Conservation (phyloP, 2,888 invertebrate species). For the Linyphia triangularis region DNA sequence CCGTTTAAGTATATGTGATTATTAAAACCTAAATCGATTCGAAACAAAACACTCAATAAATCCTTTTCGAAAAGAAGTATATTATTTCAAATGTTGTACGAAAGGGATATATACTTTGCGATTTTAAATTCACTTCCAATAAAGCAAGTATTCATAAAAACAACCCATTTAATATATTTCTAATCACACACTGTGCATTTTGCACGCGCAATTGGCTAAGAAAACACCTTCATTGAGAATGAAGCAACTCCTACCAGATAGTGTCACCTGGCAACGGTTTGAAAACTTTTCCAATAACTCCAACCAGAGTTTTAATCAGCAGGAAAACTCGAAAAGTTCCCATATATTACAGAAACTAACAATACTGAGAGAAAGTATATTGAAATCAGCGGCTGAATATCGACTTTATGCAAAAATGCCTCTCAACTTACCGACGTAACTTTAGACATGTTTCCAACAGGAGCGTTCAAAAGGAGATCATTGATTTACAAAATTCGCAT, state of each 20-base stretch:
- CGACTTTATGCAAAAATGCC: conserved; percentile 49
- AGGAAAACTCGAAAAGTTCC: conserved; percentile 18
- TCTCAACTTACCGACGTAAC: not conserved
- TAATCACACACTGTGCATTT: too few species aligned
- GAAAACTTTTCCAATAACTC: conserved; percentile 47
- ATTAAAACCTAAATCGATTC: too few species aligned
- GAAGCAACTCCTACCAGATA: not conserved
- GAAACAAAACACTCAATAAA: too few species aligned
- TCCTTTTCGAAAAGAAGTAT: too few species aligned
- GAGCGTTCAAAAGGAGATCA: not conserved
- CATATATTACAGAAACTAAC: not conserved
- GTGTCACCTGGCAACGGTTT: not conserved
- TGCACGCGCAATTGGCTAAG: not conserved
- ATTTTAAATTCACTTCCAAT: not conserved
- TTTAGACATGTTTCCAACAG: conserved; percentile 39
- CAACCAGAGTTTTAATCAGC: conserved; percentile 17
- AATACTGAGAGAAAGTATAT: conserved; percentile 25
- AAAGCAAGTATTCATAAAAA: too few species aligned
- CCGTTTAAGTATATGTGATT: too few species aligned
- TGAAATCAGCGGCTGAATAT: conserved; percentile 22
- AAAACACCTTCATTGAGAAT: not conserved
- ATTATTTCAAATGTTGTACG: not conserved
- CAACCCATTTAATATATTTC: too few species aligned
- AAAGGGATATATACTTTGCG: not conserved
- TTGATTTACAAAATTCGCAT: conserved; percentile 8